Conservation (phyloP, 35 echinoderm and acorn worm species). For the Heliocidaris tuberculata region DNA sequence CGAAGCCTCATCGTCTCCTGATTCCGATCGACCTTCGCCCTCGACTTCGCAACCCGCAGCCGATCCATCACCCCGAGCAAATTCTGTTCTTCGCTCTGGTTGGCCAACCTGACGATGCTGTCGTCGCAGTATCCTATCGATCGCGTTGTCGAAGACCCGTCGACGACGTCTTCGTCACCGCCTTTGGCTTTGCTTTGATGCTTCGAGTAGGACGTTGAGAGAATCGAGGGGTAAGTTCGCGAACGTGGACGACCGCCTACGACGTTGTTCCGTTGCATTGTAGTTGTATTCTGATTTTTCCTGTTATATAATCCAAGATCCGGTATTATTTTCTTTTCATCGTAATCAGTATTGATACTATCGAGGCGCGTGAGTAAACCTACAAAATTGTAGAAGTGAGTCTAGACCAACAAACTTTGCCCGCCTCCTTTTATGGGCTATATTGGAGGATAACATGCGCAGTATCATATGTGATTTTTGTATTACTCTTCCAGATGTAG, state of each 20-base stretch:
- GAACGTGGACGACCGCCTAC: background rate
- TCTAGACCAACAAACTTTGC: no score
- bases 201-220: background rate
- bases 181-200: background rate
- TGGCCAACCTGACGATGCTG: background rate
- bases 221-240: background rate
- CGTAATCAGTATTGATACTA: background rate
- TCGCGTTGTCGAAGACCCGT: background rate
- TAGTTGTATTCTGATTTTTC: background rate
- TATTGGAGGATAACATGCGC: background rate
- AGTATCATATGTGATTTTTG: no score
- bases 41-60: background rate
- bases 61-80: background rate
- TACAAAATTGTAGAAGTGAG: no score
- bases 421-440: no score
- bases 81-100: background rate
- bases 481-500: no score
- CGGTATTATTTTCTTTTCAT: background rate
- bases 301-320: background rate
- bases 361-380: no score
- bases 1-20: background rate
- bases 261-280: background rate
- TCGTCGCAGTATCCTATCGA: background rate
- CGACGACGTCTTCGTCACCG: background rate
- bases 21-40: background rate